phyloP scores from a whole-genome alignment of 2,888 invertebrate species.

The Papilio demoleus region DNA sequence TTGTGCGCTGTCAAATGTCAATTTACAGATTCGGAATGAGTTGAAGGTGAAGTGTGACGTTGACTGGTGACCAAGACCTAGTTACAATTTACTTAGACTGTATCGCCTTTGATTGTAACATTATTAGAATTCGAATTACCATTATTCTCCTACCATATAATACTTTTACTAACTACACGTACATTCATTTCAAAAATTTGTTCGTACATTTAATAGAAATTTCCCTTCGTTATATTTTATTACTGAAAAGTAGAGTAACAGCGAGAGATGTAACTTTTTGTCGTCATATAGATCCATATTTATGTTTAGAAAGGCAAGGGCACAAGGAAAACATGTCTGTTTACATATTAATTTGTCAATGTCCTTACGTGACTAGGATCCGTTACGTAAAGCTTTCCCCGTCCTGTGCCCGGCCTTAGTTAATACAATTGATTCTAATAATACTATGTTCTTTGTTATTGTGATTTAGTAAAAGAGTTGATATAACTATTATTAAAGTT shows the following conservation, averaged over 20 bases:
- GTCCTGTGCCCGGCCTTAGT: slow-evolving; percentile 15
- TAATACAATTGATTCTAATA: slow-evolving; percentile 30
- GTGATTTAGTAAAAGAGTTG: slow-evolving; percentile 14
- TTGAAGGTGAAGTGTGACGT: slow-evolving; percentile 11
- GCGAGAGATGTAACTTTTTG: background rate
- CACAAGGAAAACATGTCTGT: slow-evolving; percentile 30
- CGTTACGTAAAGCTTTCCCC: slow-evolving; percentile 36
- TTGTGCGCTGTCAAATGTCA: background rate
- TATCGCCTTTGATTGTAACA: background rate
- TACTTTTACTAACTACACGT: no score
- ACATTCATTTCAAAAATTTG: no score
- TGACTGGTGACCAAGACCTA: slow-evolving; percentile 1
- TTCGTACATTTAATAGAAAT: no score
- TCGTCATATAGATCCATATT: background rate
- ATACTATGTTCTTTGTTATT: slow-evolving; percentile 15
- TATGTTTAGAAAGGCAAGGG: slow-evolving; percentile 28
- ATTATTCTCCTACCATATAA: no score
- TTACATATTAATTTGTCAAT: slow-evolving; percentile 29
- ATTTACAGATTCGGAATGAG: background rate
- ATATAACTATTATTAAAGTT: no score
- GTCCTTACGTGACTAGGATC: slow-evolving; percentile 35
- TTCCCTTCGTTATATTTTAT: no score
- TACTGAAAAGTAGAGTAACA: background rate
- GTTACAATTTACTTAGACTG: background rate
- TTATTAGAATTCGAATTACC: background rate